Base-by-base conservation (phyloP, 1,140 invertebrate genomes). In the Drosophila parabipectinata region DNA sequence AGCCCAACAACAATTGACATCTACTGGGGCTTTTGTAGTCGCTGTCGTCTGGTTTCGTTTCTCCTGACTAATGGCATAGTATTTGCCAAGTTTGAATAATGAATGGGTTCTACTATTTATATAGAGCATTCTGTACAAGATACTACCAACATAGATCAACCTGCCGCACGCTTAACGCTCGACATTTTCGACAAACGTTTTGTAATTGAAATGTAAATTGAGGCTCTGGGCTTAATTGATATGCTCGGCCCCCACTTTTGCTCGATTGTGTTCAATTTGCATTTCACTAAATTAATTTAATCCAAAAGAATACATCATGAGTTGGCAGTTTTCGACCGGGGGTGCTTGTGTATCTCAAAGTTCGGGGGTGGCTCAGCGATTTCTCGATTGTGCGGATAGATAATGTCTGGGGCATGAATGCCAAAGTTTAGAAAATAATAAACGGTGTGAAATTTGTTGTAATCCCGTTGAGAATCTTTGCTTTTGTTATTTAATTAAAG, bases 171-270 rank as follows among this genome's bases (percentile, higher is more conserved):
- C 56, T 67, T 48, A 53, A 50, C 54, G 60, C 61, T 67, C 67
- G 63, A 63, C 55, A 55, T 69, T 62, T 66, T 75, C 71, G 77
- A 75, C 77, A 80, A 61, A 69, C 52, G 66, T 48, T 44, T 47
- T 74, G 78, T 88, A 87, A 87, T 87, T 87, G 82, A 88, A 76
- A 88, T 87, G 82, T 87, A 87, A 77, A 79, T 85, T 82, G 72
- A 61, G 54, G 57, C 45, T 30, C 26, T 21, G 28, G 28, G 50
- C 34, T 66, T 69, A 63, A 72, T 64, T 81, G 71, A 59, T 74
- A 74, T 74, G 72, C 72, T 39, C 67, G 51, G 18, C 34, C 32
- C 50, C 51, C 52, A 32, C 37, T 53, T 63, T 44, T 21, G 8
- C 66, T 72, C 50, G 51, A 72, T 73, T 74, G 52, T 62, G 61